These are phyloP conservation scores for Dioctria linearis DNA, from an alignment of 2,888 invertebrate species.

Conservation along the genomic window DNA sequence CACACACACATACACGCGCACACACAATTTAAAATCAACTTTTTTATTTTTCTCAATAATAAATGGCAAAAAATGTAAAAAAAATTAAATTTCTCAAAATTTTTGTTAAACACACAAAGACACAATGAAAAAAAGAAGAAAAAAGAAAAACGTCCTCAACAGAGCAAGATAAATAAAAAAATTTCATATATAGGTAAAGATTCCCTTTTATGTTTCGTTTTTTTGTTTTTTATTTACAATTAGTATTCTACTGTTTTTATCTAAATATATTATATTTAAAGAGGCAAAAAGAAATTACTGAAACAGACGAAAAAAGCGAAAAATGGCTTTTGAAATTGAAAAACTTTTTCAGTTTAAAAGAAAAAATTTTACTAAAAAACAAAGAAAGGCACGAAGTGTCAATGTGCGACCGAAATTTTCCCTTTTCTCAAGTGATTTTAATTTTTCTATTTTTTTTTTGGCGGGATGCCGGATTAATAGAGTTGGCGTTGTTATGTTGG, in stretches of 20 bases:
- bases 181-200: not conserved
- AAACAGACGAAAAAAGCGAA: constrained; percentile 2
- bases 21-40: too few relatives aligned
- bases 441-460: not conserved
- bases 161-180: not conserved
- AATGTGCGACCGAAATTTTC: constrained; percentile 6
- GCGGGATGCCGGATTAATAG: not conserved
- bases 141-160: not conserved
- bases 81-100: not conserved
- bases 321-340: constrained; percentile 6
- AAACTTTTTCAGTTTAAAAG: constrained; percentile 13
- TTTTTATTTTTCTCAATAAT: too few relatives aligned
- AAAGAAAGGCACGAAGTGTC: constrained; percentile 1
- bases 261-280: constrained; percentile 2
- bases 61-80: not conserved
- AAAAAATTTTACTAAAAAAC: constrained; percentile 9
- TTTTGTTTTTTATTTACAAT: not conserved
- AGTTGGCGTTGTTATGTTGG: too few relatives aligned
- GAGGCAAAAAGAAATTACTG: constrained; percentile 6
- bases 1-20: too few relatives aligned
- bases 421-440: constrained; percentile 4
- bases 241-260: not conserved
- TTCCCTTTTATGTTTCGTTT: not conserved
- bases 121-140: not conserved
- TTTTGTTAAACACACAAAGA: not conserved